These are phyloP conservation scores for Macrosoma leucophasiata DNA, from an alignment of 2,888 invertebrate species.

Conservation along the genomic window DNA sequence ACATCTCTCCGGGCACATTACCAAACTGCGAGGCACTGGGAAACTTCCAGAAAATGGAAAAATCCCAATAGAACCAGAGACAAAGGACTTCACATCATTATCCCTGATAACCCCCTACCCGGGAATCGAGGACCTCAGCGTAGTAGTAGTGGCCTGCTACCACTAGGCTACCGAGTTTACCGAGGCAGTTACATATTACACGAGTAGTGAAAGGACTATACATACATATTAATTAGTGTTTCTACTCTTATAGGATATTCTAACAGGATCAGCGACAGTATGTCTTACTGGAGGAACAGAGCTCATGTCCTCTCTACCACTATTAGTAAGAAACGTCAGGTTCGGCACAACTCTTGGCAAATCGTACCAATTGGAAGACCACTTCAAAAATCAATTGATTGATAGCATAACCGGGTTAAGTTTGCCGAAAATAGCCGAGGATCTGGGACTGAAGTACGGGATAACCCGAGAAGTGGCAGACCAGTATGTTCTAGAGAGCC, in stretches of 20 bases:
- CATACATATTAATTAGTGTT: not conserved
- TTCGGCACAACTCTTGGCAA: conserved; percentile 91
- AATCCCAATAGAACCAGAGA: too few species aligned
- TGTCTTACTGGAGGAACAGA: conserved; percentile 94
- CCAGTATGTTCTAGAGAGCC: conserved; percentile 86
- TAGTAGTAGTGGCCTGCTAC: too few species aligned
- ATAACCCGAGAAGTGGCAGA: conserved; percentile 87
- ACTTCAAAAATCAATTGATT: conserved; percentile 54
- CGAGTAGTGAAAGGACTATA: not conserved
- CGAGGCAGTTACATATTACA: too few species aligned
- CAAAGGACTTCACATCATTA: too few species aligned
- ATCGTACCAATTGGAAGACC: conserved; percentile 86
- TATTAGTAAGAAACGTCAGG: conserved; percentile 87
- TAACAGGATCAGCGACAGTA: conserved; percentile 86
- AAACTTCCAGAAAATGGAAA: too few species aligned
- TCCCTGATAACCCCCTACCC: too few species aligned
- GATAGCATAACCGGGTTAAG: conserved; percentile 90
- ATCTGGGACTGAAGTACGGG: conserved; percentile 83
- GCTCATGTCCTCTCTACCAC: conserved; percentile 94
- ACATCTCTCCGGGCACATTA: too few species aligned
- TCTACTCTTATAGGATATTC: conserved; percentile 81
- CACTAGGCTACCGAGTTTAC: too few species aligned
- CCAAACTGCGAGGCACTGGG: too few species aligned
- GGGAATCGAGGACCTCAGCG: too few species aligned
- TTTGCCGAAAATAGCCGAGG: conserved; percentile 93